Conservation (phyloP, 2,113 vertebrate genomes). For the Festucalex cinctus region DNA sequence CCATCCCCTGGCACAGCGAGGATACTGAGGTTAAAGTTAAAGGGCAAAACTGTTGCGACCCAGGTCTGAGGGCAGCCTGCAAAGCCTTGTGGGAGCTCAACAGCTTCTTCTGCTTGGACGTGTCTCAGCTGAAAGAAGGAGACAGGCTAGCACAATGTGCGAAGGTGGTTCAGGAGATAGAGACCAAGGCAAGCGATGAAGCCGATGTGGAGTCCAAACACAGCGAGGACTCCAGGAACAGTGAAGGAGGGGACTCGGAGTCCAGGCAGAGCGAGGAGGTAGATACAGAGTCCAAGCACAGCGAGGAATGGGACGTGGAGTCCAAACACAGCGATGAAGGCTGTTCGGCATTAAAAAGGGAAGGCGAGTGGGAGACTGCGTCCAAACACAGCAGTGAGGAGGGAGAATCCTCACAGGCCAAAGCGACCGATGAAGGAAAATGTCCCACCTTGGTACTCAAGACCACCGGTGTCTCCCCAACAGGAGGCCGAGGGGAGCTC, state of each 20-base stretch:
- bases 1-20: conserved; percentile 87
- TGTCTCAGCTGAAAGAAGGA: conserved; percentile 60
- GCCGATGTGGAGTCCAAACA: conserved; percentile 59
- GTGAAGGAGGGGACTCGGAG: conserved; percentile 63
- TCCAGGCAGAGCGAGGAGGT: conserved; percentile 66
- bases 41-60: conserved; percentile 77
- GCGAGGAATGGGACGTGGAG: conserved; percentile 67
- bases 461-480: conserved; percentile 13
- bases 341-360: conserved; percentile 51
- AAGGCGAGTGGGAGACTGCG: conserved; percentile 56
- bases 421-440: conserved; percentile 45
- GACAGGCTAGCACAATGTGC: conserved; percentile 42
- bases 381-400: conserved; percentile 62
- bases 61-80: conserved; percentile 81
- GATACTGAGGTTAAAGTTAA: conserved; percentile 70
- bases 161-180: conserved; percentile 38
- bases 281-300: conserved; percentile 70
- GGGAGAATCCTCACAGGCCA: conserved; percentile 49
- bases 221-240: conserved; percentile 67
- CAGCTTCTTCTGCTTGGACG: conserved; percentile 78
- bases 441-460: conserved; percentile 27
- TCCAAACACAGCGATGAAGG: conserved; percentile 69
- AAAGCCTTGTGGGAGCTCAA: conserved; percentile 88
- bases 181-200: conserved; percentile 41
- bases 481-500: conserved; percentile 33